A percentile compares a stretch with the other conserved stretches of the same genome.
Conservation (phyloP, 2,113 vertebrate species). For the Spilogale gracilis region DNA sequence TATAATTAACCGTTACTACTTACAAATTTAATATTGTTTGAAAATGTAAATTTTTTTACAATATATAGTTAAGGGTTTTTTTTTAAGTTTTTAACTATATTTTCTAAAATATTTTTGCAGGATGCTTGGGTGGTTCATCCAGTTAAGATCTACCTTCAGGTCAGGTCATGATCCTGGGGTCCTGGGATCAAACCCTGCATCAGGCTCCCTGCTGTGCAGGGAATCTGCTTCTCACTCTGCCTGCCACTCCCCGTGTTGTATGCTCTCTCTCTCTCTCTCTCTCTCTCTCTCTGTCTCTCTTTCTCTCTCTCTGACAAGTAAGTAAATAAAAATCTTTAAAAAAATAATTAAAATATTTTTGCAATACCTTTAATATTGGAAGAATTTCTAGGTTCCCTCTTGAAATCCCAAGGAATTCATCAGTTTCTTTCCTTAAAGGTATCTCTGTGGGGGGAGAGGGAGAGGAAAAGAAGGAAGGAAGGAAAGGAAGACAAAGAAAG, state of each 20-base stretch:
- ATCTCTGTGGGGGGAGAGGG: neutral
- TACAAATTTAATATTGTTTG: neutral
- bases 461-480: neutral
- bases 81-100: neutral
- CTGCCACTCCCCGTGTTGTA: too few species aligned
- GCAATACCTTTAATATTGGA: slow-evolving; percentile 79
- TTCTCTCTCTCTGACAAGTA: too few species aligned
- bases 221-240: too few species aligned
- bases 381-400: slow-evolving; percentile 18
- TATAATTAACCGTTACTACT: slow-evolving; percentile 11
- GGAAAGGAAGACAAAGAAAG: neutral
- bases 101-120: slow-evolving; percentile 33
- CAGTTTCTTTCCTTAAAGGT: neutral
- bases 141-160: too few species aligned
- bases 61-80: too few species aligned
- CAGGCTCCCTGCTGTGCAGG: too few species aligned
- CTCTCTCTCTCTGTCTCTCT: too few species aligned
- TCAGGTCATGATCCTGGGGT: too few species aligned
- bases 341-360: neutral
- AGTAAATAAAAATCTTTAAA: too few species aligned
- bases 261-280: too few species aligned
- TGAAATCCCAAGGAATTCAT: neutral
- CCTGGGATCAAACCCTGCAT: too few species aligned
- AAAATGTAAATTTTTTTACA: slow-evolving; percentile 6
- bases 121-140: too few species aligned